Evolutionary conservation across 2,888 invertebrate genomes (phyloP).

Genomic region (Autographa pulchrina): DNA sequence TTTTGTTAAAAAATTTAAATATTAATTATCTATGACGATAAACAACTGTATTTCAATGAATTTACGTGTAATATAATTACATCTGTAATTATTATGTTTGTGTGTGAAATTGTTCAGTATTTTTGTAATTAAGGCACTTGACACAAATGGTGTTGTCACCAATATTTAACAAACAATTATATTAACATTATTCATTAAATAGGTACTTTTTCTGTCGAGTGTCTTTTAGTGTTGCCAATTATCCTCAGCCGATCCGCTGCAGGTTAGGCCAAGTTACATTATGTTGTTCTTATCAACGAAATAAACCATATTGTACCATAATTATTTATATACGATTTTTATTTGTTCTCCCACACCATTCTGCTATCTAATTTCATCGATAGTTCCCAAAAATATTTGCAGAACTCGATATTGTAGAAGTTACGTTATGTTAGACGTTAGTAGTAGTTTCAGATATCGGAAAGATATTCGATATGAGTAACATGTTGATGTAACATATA

Average conservation of each 20-base stretch:
- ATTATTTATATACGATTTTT: conserved; percentile 11
- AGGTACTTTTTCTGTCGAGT: conserved; percentile 32
- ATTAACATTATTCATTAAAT: neutral
- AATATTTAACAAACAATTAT: no score
- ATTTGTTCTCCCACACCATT: neutral
- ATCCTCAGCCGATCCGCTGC: neutral
- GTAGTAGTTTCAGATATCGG: neutral
- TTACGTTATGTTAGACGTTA: conserved; percentile 3
- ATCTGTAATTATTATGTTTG: conserved; percentile 41
- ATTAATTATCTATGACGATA: conserved; percentile 40
- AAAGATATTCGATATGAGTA: conserved; percentile 9
- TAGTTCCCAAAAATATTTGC: no score
- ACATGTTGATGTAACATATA: neutral
- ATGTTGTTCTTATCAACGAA: conserved; percentile 57
- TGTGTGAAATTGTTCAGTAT: conserved; percentile 55
- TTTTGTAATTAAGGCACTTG: conserved; percentile 40
- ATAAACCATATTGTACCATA: conserved; percentile 52
- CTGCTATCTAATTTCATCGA: neutral
- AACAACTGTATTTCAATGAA: conserved; percentile 28
- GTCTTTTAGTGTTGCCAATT: conserved; percentile 1
- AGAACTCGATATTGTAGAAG: no score
- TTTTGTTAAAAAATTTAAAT: neutral
- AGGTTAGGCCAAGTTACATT: conserved; percentile 37
- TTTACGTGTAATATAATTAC: conserved; percentile 54
- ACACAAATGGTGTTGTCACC: neutral